phyloP scores from a whole-genome alignment of 1,140 invertebrate genomes.

The Proales similis region DNA sequence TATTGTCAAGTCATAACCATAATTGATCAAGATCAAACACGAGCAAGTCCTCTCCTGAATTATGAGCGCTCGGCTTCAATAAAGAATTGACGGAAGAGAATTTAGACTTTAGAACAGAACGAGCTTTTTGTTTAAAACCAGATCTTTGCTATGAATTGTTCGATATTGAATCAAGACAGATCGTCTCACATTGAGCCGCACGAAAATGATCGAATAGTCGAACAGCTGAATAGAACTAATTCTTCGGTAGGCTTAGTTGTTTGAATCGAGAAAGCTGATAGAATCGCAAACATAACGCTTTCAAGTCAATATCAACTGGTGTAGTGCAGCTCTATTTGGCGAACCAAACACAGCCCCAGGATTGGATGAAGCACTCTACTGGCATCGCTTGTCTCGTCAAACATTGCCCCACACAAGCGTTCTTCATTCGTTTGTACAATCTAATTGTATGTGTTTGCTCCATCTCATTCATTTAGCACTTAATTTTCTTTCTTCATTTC shows the following conservation, averaged over 20 bases:
- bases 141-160: too few relatives aligned
- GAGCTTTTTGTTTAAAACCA: too few relatives aligned
- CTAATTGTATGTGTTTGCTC: not conserved
- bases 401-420: not conserved
- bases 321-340: constrained; percentile 9
- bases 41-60: too few relatives aligned
- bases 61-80: too few relatives aligned
- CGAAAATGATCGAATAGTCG: constrained; percentile 15
- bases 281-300: not conserved
- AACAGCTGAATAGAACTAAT: not conserved
- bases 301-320: not conserved
- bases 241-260: not conserved
- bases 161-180: constrained; percentile 24
- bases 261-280: not conserved
- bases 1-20: too few relatives aligned
- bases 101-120: too few relatives aligned
- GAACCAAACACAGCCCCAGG: not conserved
- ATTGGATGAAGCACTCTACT: constrained; percentile 17
- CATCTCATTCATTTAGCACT: not conserved
- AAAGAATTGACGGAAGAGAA: too few relatives aligned
- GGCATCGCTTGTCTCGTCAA: constrained; percentile 21
- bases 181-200: not conserved
- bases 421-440: constrained; percentile 13
- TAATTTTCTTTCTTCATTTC: too few relatives aligned
- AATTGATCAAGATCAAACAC: too few relatives aligned